phyloP scores from a whole-genome alignment of 2,113 vertebrate genomes.

The Sturnus vulgaris region DNA sequence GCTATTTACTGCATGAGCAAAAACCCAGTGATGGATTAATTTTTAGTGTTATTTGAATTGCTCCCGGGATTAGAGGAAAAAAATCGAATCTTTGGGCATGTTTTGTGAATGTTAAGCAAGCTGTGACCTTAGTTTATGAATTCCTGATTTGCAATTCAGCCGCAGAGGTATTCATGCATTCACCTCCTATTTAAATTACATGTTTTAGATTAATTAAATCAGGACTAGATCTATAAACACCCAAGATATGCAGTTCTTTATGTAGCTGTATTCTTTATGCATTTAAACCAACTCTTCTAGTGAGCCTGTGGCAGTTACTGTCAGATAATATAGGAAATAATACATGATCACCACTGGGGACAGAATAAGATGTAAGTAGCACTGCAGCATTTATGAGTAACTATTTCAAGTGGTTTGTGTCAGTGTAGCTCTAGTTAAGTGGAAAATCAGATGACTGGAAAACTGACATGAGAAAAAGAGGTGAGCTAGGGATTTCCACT shows the following conservation, averaged over 20 bases:
- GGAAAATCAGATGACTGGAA: neutral
- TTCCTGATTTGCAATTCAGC: neutral
- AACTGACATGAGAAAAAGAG: neutral
- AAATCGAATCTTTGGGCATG: neutral
- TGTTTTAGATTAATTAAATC: constrained; percentile 13
- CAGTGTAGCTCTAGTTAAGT: neutral
- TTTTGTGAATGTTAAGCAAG: constrained; percentile 20
- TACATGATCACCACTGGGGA: neutral
- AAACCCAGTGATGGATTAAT: neutral
- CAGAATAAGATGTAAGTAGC: neutral
- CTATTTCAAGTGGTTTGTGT: neutral
- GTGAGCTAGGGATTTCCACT: neutral
- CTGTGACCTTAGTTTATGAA: constrained; percentile 8
- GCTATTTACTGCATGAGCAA: neutral
- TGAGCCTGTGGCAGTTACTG: neutral
- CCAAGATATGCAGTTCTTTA: neutral
- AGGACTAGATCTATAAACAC: neutral
- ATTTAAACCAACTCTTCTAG: neutral
- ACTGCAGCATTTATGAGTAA: neutral
- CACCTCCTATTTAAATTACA: neutral
- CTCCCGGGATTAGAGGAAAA: neutral
- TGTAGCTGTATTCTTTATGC: neutral
- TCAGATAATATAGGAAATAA: neutral
- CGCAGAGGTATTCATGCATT: neutral
- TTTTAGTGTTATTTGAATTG: constrained; percentile 6